phyloP scores from a whole-genome alignment of 2,113 vertebrate genomes.

The Megalops atlanticus region DNA sequence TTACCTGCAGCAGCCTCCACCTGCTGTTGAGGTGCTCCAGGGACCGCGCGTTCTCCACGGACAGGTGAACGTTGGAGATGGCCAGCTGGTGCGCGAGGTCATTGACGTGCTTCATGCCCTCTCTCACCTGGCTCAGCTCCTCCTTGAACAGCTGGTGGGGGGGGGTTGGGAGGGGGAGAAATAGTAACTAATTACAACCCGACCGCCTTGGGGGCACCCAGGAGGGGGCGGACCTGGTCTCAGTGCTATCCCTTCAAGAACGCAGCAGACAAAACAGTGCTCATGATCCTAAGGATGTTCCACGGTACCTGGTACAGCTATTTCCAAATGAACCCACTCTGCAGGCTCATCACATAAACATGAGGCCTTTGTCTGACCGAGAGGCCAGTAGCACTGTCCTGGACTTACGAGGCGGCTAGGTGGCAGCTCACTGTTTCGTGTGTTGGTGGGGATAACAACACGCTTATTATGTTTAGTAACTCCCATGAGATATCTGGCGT shows the following conservation, averaged over 20 bases:
- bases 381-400: not conserved
- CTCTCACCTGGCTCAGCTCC: conserved; percentile 88
- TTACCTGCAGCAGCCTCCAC: conserved; percentile 96
- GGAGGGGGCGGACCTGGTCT: not conserved
- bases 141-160: conserved; percentile 87
- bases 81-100: conserved; percentile 95
- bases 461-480: no score
- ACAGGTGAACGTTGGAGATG: conserved; percentile 92
- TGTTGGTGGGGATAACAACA: not conserved
- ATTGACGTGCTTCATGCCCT: conserved; percentile 90
- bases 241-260: not conserved
- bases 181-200: not conserved
- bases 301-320: not conserved
- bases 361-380: not conserved
- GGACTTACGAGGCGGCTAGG: not conserved
- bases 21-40: conserved; percentile 92
- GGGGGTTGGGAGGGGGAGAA: not conserved
- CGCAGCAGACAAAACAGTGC: not conserved
- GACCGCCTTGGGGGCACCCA: not conserved
- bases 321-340: not conserved
- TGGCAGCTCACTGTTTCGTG: not conserved
- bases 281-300: not conserved
- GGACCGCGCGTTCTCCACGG: conserved; percentile 87
- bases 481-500: not conserved
- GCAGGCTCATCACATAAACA: not conserved